Evolutionary conservation across 1,140 invertebrate genomes (phyloP).

Genomic region (Brevipalpus yothersi): DNA sequence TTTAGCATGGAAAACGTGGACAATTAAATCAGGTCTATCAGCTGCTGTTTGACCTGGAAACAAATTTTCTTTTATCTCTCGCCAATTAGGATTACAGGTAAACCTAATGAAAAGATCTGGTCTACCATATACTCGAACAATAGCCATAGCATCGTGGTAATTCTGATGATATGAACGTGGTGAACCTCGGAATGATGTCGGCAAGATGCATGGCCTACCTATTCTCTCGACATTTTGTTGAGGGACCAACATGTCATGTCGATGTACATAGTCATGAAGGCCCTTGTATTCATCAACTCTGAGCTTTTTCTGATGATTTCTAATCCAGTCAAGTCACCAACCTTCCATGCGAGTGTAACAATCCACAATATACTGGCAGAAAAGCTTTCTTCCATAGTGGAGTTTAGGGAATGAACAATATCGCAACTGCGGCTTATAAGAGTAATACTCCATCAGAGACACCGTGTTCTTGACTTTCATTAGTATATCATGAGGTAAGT

Average conservation of each 20-base stretch:
- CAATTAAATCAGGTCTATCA: background rate
- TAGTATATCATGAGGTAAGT: background rate
- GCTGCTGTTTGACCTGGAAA: background rate
- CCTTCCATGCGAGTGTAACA: conserved; percentile 6
- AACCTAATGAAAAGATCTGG: conserved; percentile 23
- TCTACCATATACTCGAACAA: conserved; percentile 16
- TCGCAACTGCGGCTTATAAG: background rate
- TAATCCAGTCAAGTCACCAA: conserved; percentile 3
- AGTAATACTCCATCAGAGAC: background rate
- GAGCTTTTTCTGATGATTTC: conserved; percentile 5
- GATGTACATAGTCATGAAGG: conserved; percentile 6
- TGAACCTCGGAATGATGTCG: conserved; percentile 7
- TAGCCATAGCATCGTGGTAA: conserved; percentile 17
- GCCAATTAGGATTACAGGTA: conserved; percentile 17
- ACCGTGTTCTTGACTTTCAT: background rate
- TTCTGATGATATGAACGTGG: conserved; percentile 8
- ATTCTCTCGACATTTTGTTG: background rate
- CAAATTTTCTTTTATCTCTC: background rate
- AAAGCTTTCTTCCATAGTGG: conserved; percentile 11
- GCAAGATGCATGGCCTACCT: background rate
- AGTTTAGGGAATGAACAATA: conserved; percentile 10
- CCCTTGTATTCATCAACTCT: conserved; percentile 9
- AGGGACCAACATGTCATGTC: too few relatives aligned
- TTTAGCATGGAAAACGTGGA: background rate
- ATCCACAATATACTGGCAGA: conserved; percentile 11